Percentiles rank a stretch among this genome's conserved stretches.
These are phyloP conservation scores for Halcyon senegalensis DNA, from an alignment of 2,113 vertebrate species.

Conservation along the genomic window DNA sequence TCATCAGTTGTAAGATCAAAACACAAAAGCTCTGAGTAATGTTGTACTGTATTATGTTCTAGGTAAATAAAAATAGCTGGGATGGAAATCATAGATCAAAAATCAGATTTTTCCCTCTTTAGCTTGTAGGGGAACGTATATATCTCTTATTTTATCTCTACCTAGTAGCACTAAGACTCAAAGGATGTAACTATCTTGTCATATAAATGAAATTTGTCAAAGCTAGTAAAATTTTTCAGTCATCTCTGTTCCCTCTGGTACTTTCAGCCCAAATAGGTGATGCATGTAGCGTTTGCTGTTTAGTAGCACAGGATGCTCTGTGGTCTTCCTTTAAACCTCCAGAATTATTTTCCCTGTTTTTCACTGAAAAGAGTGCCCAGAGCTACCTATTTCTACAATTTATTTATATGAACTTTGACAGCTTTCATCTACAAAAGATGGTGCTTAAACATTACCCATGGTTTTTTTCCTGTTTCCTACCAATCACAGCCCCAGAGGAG, in stretches of 20 bases:
- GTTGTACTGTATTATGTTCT: neutral
- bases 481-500: neutral
- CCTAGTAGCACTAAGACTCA: neutral
- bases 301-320: neutral
- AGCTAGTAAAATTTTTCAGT: neutral
- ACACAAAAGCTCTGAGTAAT: neutral
- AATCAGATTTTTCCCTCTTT: neutral
- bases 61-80: neutral
- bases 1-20: neutral
- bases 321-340: neutral
- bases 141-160: neutral
- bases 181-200: neutral
- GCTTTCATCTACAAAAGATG: conserved; percentile 1
- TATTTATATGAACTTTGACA: conserved; percentile 30
- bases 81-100: neutral
- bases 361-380: neutral
- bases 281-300: neutral
- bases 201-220: neutral
- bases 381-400: conserved; percentile 1
- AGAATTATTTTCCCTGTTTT: conserved; percentile 17
- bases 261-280: neutral
- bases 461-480: neutral
- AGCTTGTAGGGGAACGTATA: neutral
- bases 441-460: neutral
- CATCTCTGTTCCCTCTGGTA: neutral